Evolutionary conservation across 2,888 invertebrate genomes (phyloP), one percentile per base, ranked within the genome.

Genomic region (Heteromyza rotundicornis): DNA sequence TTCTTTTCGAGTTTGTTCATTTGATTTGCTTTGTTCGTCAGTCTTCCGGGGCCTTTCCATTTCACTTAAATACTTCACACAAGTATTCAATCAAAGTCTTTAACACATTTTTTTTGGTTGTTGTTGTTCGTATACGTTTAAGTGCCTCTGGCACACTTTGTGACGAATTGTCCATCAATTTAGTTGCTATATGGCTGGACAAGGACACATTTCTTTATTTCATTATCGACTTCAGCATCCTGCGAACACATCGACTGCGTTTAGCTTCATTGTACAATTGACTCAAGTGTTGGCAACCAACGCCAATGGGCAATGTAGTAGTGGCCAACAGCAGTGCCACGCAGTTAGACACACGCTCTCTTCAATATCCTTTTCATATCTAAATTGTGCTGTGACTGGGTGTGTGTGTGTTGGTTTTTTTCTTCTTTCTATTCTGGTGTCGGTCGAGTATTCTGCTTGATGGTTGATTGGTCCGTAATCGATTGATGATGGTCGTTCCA

Each of bases 381-480:
- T 24, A 47, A 19, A 36, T 36, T 55, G 17, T 27, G n/a, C 40
- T 55, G 17, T 19, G 12, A 7, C 10, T 40, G 14, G 19, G 20
- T n/a, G 20, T 47, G 44, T 57, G 40, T 12, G 24, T 32, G 52
- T 57, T 52, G 22, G 49, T 56, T 60, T 60, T 54, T 24, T 49
- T 35, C 20, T 53, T 54, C 51, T 17, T 10, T 53, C 5, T 27
- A 27, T 10, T 27, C 7, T 27, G 27, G 27, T 27, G 7, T 27
- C 7, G 27, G 5, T 10, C 27, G 27, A 27, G 27, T 10, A 27
- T 10, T 27, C 10, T 50, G 52, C 40, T 47, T 53, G 53, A 53
- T 59, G 60, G 49, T 60, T 55, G 55, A 60, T 60, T 60, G 60
- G 60, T 50, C 60, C 19, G 55, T 55, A 60, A 55, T 60, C 60